Evolutionary conservation across 2,797 vertebrate species (phyloP), one percentile per base, ranked within the genome.

Genomic region (Gymnoscopelus braueri): DNA sequence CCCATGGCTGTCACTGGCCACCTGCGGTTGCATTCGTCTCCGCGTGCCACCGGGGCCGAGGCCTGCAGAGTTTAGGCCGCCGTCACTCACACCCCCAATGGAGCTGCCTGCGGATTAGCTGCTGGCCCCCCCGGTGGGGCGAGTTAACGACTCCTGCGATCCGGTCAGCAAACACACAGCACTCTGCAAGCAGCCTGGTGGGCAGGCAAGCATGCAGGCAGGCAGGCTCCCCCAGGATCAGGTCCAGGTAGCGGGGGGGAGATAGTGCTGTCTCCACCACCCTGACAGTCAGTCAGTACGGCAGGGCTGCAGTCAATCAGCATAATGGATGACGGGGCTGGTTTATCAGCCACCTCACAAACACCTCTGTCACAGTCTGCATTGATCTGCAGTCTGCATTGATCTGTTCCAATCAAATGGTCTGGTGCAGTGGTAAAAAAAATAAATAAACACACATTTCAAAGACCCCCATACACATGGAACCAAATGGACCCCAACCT

Each of bases 191-290:
- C 77, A 75, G 83, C 75, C 58, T 56, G 47, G 3, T 4, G 70
- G 57, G 56, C 0, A 23, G 5, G 67, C 77, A 72, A 69, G 69
- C 66, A 63, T 1, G 9, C n/a, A 4, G 14, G 70, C 44, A 58
- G 84, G 71, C 84, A 58, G 77, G 82, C 77, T 85, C 19, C 57
- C 50, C 83, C 85, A 82, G 88, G 87, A 88, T 75, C 77, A 79
- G 81, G 67, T 66, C 24, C 39, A 0, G 15, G 72, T 72, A 72
- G 24, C 39, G 68, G 26, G 62, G 62, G 69, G 47, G 72, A 93
- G 90, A 93, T 92, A 93, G 86, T 9, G 67, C 73, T 80, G 89
- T 93, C 90, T 92, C 91, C 90, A 82, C 84, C 87, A 83, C 77
- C 88, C 83, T 48, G 79, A 80, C 80, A 67, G 66, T 69, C 80